phyloP scores from a whole-genome alignment of 2,113 vertebrate genomes.

The Sciurus niger region DNA sequence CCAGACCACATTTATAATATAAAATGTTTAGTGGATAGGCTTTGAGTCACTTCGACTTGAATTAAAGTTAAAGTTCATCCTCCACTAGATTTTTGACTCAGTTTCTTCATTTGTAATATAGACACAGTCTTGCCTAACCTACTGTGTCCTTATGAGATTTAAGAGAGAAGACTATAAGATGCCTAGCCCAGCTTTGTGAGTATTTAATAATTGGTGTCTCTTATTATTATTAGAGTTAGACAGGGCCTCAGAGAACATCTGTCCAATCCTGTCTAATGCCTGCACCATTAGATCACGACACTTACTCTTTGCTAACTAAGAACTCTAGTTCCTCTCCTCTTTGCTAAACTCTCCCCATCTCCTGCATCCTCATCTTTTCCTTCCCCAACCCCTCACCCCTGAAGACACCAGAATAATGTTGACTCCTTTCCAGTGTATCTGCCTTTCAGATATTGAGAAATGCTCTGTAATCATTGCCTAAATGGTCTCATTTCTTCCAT shows the following conservation, averaged over 20 bases:
- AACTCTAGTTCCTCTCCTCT: background rate
- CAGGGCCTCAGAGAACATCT: background rate
- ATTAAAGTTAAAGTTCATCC: background rate
- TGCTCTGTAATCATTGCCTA: background rate
- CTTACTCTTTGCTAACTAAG: background rate
- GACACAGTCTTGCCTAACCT: background rate
- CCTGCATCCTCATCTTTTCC: background rate
- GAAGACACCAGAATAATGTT: background rate
- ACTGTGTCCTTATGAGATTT: background rate
- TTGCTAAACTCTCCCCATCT: background rate
- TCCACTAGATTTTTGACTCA: background rate
- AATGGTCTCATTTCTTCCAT: background rate
- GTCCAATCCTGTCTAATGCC: background rate
- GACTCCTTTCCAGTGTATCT: background rate
- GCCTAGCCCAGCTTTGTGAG: background rate
- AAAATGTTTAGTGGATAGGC: background rate
- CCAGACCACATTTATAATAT: background rate
- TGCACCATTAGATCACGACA: background rate
- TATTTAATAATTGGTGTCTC: background rate
- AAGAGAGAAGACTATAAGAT: background rate
- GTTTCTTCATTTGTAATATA: slow-evolving; percentile 24
- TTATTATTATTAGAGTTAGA: background rate
- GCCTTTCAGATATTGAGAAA: background rate
- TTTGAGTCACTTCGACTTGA: background rate
- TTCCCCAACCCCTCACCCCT: background rate